Conservation (phyloP, 2,797 vertebrate species). For the Lithobates sylvaticus region DNA sequence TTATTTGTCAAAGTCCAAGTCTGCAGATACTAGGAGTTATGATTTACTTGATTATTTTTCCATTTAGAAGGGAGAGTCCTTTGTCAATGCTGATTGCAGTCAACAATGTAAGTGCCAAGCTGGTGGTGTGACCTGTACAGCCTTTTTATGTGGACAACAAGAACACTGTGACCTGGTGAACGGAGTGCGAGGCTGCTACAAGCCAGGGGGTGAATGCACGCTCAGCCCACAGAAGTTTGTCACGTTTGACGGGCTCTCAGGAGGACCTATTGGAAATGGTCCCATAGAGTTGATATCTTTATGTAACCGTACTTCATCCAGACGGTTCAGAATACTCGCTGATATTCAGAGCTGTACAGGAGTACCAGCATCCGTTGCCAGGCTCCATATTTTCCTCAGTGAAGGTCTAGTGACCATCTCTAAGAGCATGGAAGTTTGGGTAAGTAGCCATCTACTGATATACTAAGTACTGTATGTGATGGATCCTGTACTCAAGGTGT, state of each 20-base stretch:
- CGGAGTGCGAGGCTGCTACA: conserved; percentile 72
- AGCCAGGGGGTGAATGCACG: conserved; percentile 65
- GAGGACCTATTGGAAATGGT: conserved; percentile 64
- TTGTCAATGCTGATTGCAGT: conserved; percentile 69
- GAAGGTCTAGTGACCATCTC: conserved; percentile 74
- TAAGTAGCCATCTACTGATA: conserved; percentile 66
- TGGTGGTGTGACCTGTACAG: conserved; percentile 71
- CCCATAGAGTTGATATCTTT: conserved; percentile 74
- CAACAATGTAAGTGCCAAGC: conserved; percentile 73
- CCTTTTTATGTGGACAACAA: conserved; percentile 62
- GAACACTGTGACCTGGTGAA: conserved; percentile 69
- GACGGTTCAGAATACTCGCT: conserved; percentile 81
- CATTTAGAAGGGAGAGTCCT: conserved; percentile 71
- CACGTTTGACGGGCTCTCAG: conserved; percentile 78
- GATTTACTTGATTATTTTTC: neutral
- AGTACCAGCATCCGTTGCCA: conserved; percentile 1
- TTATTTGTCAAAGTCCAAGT: no score
- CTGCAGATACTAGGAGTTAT: no score
- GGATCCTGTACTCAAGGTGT: no score
- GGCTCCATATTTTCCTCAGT: conserved; percentile 73
- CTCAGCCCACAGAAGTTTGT: conserved; percentile 69
- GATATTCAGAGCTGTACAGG: conserved; percentile 71
- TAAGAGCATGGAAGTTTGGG: conserved; percentile 74
- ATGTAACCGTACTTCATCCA: conserved; percentile 63
- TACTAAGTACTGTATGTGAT: no score